These are phyloP conservation scores for Sebastes trivittatus DNA, from an alignment of 2,797 vertebrate genomes.

Conservation along the genomic window DNA sequence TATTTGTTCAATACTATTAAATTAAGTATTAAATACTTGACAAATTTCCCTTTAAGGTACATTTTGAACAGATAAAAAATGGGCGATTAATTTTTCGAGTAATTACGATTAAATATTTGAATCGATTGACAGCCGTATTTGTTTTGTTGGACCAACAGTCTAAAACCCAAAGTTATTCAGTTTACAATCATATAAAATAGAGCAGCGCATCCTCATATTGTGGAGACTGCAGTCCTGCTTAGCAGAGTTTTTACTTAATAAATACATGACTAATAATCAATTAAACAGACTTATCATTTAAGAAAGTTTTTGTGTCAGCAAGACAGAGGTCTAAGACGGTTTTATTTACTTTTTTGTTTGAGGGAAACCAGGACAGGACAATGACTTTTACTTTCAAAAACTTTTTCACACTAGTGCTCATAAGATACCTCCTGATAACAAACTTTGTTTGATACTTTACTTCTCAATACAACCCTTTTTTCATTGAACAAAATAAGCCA, in stretches of 20 bases:
- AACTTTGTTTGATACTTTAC: background rate
- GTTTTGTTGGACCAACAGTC: no score
- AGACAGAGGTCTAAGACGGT: background rate
- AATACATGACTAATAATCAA: background rate
- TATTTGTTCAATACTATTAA: no score
- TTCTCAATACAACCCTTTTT: background rate
- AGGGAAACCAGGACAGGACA: background rate
- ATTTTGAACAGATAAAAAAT: no score
- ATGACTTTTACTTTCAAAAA: background rate
- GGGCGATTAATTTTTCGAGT: no score
- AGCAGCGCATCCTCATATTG: background rate
- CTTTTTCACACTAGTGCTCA: no score
- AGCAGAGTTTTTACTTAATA: background rate
- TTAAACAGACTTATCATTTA: no score
- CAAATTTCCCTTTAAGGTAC: no score
- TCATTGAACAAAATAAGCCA: background rate
- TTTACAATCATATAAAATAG: background rate
- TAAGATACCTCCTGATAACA: background rate
- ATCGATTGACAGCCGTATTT: no score
- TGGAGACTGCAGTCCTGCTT: background rate
- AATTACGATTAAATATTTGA: no score
- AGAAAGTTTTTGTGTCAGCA: background rate
- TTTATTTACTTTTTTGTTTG: background rate
- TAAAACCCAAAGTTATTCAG: no score
- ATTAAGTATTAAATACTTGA: no score